A percentile compares a stretch with the other conserved stretches of the same genome.
Evolutionary conservation across 2,797 vertebrate species (phyloP).

Genomic region (Pangasius macronema): DNA sequence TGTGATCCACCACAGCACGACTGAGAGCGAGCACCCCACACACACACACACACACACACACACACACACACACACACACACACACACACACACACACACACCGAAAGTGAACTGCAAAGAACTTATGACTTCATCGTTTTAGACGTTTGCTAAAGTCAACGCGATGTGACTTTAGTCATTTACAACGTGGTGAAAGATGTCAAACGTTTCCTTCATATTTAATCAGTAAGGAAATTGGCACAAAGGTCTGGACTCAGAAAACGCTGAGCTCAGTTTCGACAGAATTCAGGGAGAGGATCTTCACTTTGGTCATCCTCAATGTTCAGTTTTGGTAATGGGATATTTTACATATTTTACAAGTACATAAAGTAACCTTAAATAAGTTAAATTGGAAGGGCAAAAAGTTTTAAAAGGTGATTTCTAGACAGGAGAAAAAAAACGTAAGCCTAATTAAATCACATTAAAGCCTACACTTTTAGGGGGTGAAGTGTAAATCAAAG

Average conservation of each 20-base stretch:
- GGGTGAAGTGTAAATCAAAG: neutral
- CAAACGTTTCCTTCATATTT: slow-evolving; percentile 1
- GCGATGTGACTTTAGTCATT: neutral
- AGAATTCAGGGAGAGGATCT: neutral
- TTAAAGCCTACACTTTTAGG: neutral
- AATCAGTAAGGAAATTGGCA: neutral
- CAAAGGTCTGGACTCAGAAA: neutral
- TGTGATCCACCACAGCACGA: neutral
- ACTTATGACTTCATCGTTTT: neutral
- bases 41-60: neutral
- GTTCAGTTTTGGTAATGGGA: neutral
- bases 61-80: neutral
- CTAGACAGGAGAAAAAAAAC: neutral
- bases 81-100: neutral
- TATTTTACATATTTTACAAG: neutral
- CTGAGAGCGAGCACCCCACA: neutral
- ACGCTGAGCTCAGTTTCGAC: too few relatives aligned
- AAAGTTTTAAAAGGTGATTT: neutral
- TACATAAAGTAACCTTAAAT: neutral
- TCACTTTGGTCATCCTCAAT: neutral
- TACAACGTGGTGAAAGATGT: neutral
- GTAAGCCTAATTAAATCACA: too few relatives aligned
- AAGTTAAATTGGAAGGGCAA: neutral
- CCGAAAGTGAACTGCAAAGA: neutral
- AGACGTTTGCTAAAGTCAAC: neutral